Conservation (phyloP, 2,113 vertebrate genomes). For the Melanostigma gelatinosum region DNA sequence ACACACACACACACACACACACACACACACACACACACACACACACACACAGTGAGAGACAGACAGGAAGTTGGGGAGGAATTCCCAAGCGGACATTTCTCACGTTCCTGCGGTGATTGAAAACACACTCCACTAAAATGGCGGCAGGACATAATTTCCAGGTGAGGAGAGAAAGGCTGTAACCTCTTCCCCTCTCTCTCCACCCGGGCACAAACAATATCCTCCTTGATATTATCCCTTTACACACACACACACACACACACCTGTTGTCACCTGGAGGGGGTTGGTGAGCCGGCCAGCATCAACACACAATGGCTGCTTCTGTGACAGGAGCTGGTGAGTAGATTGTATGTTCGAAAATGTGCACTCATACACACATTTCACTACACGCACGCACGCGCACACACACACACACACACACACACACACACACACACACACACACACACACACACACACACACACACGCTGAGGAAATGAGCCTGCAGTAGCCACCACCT, state of each 20-base stretch:
- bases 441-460: slow-evolving; percentile 24
- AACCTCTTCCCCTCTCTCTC: slow-evolving; percentile 76
- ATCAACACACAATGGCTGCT: slow-evolving; percentile 98
- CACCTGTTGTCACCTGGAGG: slow-evolving; percentile 83
- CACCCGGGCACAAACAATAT: slow-evolving; percentile 79
- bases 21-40: slow-evolving; percentile 30
- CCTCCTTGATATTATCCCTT: slow-evolving; percentile 75
- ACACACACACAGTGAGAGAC: slow-evolving; percentile 37
- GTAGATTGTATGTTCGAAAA: slow-evolving; percentile 91
- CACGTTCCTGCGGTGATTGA: slow-evolving; percentile 88
- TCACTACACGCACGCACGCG: slow-evolving; percentile 30
- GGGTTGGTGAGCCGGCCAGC: slow-evolving; percentile 89
- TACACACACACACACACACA: slow-evolving; percentile 39
- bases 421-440: neutral
- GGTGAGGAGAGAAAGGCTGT: slow-evolving; percentile 96
- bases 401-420: slow-evolving; percentile 28
- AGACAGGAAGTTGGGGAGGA: slow-evolving; percentile 78
- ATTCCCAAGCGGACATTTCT: slow-evolving; percentile 89
- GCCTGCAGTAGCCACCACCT: slow-evolving; percentile 90
- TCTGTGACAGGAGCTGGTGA: slow-evolving; percentile 96
- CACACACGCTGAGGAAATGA: slow-evolving; percentile 93
- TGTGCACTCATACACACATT: slow-evolving; percentile 83
- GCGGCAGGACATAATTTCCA: slow-evolving; percentile 90
- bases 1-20: slow-evolving; percentile 9
- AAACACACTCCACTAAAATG: slow-evolving; percentile 87